Percentiles rank a stretch among this genome's conserved stretches.
Evolutionary conservation across 2,113 vertebrate genomes (phyloP).

Genomic region (Lophura nycthemera): DNA sequence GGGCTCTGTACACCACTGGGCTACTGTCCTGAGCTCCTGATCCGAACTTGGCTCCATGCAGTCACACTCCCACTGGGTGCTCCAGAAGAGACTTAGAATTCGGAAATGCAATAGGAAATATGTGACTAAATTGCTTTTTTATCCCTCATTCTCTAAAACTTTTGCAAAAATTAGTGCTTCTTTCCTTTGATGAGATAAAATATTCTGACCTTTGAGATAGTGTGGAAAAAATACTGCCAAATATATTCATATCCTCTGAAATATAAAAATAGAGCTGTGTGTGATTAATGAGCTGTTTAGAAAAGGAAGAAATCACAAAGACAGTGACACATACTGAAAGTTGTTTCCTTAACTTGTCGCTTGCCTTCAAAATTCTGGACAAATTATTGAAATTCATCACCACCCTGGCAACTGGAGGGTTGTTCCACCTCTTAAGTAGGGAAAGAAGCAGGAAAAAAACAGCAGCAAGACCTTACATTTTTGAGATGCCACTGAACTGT

Average conservation of each 20-base stretch:
- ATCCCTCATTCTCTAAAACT: neutral
- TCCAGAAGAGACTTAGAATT: neutral
- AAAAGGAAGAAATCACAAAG: neutral
- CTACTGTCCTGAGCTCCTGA: neutral
- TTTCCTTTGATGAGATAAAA: neutral
- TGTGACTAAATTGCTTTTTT: rapidly evolving
- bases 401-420: neutral
- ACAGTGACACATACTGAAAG: neutral
- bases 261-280: neutral
- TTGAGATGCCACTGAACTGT: neutral
- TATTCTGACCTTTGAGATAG: neutral
- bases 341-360: neutral
- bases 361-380: neutral
- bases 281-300: neutral
- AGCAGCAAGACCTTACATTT: constrained; percentile 58
- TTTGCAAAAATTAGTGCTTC: neutral
- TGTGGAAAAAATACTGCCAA: neutral
- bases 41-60: neutral
- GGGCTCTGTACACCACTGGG: neutral
- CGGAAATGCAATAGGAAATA: neutral
- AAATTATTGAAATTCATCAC: neutral
- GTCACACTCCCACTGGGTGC: neutral
- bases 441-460: constrained; percentile 58
- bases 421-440: neutral
- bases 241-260: neutral